Evolutionary conservation across 2,113 vertebrate genomes (phyloP).

Genomic region (Eurypyga helias): DNA sequence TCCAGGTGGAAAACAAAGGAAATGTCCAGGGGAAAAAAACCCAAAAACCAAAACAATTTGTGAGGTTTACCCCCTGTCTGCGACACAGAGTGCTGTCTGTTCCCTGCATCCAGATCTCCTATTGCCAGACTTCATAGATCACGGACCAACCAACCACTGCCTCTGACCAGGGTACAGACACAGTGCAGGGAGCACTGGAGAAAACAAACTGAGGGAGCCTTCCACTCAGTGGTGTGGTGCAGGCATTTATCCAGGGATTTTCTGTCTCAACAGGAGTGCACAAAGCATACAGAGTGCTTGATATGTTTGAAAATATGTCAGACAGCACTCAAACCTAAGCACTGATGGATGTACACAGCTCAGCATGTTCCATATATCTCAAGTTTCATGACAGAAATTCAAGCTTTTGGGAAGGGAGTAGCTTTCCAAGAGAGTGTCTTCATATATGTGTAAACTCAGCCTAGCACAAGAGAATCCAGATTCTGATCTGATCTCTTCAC

Average conservation of each 20-base stretch:
- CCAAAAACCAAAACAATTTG: too few species aligned
- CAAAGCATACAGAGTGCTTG: not conserved
- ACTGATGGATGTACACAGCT: not conserved
- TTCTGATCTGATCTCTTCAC: not conserved
- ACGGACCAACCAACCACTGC: accelerated
- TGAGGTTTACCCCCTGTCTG: not conserved
- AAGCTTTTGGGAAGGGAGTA: not conserved
- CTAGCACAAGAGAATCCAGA: not conserved
- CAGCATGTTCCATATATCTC: not conserved
- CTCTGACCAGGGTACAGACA: not conserved
- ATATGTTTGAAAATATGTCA: not conserved
- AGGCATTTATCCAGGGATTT: not conserved
- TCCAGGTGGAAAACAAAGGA: not conserved
- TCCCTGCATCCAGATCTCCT: not conserved
- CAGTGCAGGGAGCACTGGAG: not conserved
- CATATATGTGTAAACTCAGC: not conserved
- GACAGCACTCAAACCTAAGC: not conserved
- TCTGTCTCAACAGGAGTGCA: not conserved
- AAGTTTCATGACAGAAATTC: not conserved
- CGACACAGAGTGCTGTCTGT: accelerated
- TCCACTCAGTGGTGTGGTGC: not conserved
- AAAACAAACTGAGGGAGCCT: not conserved
- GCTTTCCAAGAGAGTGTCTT: not conserved
- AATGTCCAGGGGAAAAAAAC: not conserved
- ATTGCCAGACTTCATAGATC: not conserved